These are phyloP conservation scores for Malthinus seriepunctatus DNA, from an alignment of 2,888 invertebrate species.

Conservation along the genomic window DNA sequence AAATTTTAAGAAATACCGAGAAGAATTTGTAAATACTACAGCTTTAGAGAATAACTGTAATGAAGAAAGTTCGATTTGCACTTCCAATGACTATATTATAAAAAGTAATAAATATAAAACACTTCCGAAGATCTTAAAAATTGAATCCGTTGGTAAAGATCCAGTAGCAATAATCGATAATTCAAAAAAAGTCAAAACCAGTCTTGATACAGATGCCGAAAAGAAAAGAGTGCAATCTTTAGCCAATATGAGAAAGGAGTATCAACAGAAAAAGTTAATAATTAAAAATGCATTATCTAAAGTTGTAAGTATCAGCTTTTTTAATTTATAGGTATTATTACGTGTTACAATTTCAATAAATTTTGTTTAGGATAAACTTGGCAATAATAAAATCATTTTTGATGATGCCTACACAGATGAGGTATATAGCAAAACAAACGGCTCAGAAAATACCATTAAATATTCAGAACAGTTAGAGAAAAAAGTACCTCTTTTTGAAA, in stretches of 20 bases:
- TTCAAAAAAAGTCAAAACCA: not conserved
- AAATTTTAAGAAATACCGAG: not conserved
- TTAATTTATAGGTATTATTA: not conserved
- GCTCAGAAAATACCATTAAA: not conserved
- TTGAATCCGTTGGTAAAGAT: not conserved
- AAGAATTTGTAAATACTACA: not conserved
- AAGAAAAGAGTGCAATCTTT: constrained; percentile 70
- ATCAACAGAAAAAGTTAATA: constrained; percentile 65
- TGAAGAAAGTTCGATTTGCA: not conserved
- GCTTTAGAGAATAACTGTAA: not conserved
- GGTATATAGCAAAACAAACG: not conserved
- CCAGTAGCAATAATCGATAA: not conserved
- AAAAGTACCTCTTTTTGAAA: constrained; percentile 27
- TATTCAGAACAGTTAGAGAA: not conserved
- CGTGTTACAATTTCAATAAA: not conserved
- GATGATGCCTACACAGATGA: constrained; percentile 53
- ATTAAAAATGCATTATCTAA: constrained; percentile 67
- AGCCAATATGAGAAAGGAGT: constrained; percentile 65
- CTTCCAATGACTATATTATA: constrained; percentile 33
- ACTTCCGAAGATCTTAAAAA: not conserved
- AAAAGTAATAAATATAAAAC: constrained; percentile 43
- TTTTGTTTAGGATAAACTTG: constrained; percentile 40
- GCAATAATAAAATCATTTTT: constrained; percentile 67
- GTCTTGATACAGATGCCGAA: constrained; percentile 56
- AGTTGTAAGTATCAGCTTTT: constrained; percentile 59